phyloP scores from a whole-genome alignment of 2,888 invertebrate genomes.

The Apodemia hepburni region DNA sequence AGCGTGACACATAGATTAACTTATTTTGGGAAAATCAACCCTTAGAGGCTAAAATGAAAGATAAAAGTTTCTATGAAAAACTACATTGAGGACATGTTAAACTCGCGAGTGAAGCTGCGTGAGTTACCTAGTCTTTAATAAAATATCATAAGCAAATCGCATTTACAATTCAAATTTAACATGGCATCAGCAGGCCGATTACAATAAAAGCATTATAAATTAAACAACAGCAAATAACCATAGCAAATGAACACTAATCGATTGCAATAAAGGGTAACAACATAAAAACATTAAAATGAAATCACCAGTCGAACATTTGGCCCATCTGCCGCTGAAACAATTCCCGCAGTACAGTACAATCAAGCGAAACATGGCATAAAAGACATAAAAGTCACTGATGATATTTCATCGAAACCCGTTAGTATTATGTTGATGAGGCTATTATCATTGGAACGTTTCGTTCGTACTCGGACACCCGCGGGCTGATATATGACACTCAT shows the following conservation, averaged over 20 bases:
- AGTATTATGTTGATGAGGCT: slow-evolving; percentile 42
- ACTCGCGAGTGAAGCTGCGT: no score
- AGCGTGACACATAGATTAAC: no score
- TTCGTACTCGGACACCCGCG: slow-evolving; percentile 38
- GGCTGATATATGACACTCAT: slow-evolving; percentile 63
- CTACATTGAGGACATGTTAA: no score
- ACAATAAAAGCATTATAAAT: neutral
- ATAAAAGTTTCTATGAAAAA: no score
- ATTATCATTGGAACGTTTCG: slow-evolving; percentile 45
- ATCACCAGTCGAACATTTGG: slow-evolving; percentile 18
- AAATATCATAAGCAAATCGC: no score
- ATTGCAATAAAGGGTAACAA: slow-evolving; percentile 2
- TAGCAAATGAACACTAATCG: slow-evolving; percentile 8
- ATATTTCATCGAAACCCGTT: slow-evolving; percentile 27
- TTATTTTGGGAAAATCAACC: no score
- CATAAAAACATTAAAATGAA: slow-evolving; percentile 1
- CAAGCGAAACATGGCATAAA: slow-evolving; percentile 25
- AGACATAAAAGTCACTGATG: slow-evolving; percentile 25
- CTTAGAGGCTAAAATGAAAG: no score
- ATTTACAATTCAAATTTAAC: no score
- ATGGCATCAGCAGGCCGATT: neutral
- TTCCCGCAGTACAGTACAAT: slow-evolving; percentile 20
- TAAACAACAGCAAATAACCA: neutral
- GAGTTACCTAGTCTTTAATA: no score
- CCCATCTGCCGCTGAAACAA: slow-evolving; percentile 18